These are phyloP conservation scores for Schizothorax lantsangensis DNA, from an alignment of 2,797 vertebrate genomes.

Conservation along the genomic window DNA sequence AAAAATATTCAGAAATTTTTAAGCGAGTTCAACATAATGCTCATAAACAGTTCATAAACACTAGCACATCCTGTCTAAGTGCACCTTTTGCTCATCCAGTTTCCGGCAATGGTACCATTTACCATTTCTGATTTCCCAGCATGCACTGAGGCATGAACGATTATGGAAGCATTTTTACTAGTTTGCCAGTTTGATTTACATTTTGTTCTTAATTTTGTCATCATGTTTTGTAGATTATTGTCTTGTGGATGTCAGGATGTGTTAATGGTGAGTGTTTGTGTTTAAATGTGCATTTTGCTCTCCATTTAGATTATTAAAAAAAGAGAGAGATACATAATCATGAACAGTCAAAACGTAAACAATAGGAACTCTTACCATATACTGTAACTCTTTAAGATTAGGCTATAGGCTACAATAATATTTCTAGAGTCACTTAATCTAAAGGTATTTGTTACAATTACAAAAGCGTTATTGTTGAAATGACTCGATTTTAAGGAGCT, in stretches of 20 bases:
- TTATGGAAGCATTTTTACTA: not conserved
- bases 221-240: not conserved
- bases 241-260: not conserved
- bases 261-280: not conserved
- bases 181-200: not conserved
- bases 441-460: not conserved
- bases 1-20: not conserved
- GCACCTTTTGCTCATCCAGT: not conserved
- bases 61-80: not conserved
- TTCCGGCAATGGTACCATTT: not conserved
- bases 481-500: not conserved
- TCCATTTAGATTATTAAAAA: not conserved
- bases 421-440: not conserved
- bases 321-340: not conserved
- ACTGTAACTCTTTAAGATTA: not conserved
- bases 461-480: not conserved
- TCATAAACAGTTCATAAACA: not conserved
- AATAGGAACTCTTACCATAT: not conserved
- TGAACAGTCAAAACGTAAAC: not conserved
- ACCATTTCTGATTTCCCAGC: slow-evolving; percentile 8
- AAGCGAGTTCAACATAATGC: not conserved
- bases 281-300: not conserved
- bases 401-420: not conserved
- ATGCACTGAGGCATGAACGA: not conserved
- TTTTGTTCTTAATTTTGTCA: not conserved